Conservation (phyloP, 2,113 vertebrate genomes). For the Zapus hudsonius region DNA sequence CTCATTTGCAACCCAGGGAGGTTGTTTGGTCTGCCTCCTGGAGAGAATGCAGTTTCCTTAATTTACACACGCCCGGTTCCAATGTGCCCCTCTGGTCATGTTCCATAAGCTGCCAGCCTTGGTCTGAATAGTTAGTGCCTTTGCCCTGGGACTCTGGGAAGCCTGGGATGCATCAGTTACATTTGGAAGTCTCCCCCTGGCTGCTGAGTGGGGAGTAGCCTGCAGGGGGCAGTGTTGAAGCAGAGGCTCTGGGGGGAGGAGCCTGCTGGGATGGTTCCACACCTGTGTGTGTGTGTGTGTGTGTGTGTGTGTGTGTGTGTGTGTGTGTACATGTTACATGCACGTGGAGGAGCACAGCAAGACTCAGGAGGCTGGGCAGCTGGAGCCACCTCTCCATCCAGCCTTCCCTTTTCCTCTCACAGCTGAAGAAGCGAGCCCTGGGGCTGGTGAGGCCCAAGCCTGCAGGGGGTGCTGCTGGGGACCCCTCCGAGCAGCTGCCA, state of each 20-base stretch:
- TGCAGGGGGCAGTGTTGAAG: conserved; percentile 46
- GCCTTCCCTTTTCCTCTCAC: not conserved
- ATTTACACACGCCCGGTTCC: not conserved
- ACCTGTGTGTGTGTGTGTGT: no score
- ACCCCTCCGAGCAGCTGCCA: conserved; percentile 74
- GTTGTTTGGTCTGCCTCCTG: accelerated
- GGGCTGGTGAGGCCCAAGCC: conserved; percentile 84
- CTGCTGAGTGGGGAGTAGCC: not conserved
- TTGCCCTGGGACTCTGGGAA: not conserved
- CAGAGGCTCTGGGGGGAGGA: not conserved
- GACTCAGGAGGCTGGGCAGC: no score
- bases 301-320: no score
- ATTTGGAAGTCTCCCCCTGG: not conserved
- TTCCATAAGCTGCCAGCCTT: accelerated
- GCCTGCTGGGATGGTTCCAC: accelerated
- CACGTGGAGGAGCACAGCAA: accelerated
- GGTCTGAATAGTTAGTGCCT: not conserved
- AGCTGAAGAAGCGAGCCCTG: conserved; percentile 87
- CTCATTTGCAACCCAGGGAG: not conserved
- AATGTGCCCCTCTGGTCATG: accelerated
- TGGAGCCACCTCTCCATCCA: not conserved
- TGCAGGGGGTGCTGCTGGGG: conserved; percentile 35
- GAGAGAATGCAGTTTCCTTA: not conserved
- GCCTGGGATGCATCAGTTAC: no score
- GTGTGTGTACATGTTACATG: no score